Conservation (phyloP, 1,140 invertebrate species). For the Muscidifurax raptorellus region DNA sequence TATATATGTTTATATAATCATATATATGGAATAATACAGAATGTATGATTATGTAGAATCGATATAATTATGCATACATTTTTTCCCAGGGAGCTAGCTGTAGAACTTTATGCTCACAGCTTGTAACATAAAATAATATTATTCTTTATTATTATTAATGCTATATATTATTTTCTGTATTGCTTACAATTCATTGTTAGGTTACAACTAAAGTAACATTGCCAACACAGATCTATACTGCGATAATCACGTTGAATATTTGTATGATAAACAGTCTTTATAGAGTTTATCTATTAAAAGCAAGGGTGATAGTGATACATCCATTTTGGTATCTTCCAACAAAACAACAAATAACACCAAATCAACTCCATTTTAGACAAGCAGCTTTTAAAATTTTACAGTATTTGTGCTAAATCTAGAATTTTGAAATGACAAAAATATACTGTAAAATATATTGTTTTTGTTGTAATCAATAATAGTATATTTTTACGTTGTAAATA, state of each 20-base stretch:
- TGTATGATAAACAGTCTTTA: slow-evolving; percentile 33
- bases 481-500: slow-evolving; percentile 66
- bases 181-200: slow-evolving; percentile 23
- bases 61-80: slow-evolving; percentile 18
- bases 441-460: slow-evolving; percentile 57
- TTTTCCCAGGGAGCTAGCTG: slow-evolving; percentile 21
- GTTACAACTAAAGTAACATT: slow-evolving; percentile 23
- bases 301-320: background rate
- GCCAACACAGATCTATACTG: slow-evolving; percentile 25
- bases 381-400: slow-evolving; percentile 37
- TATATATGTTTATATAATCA: slow-evolving; percentile 30
- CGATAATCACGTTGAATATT: slow-evolving; percentile 16
- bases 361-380: slow-evolving; percentile 32
- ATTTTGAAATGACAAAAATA: slow-evolving; percentile 25
- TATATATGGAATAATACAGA: background rate
- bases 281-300: slow-evolving; percentile 36
- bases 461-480: slow-evolving; percentile 61
- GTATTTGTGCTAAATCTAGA: slow-evolving; percentile 22
- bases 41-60: slow-evolving; percentile 33
- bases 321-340: slow-evolving; percentile 29
- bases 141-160: background rate
- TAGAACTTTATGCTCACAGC: slow-evolving; percentile 21
- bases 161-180: slow-evolving; percentile 6
- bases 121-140: slow-evolving; percentile 31
- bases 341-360: slow-evolving; percentile 48